Percentiles rank a stretch among this genome's conserved stretches.
These are phyloP conservation scores for Rhagium mordax DNA, from an alignment of 2,888 invertebrate genomes.

Conservation along the genomic window DNA sequence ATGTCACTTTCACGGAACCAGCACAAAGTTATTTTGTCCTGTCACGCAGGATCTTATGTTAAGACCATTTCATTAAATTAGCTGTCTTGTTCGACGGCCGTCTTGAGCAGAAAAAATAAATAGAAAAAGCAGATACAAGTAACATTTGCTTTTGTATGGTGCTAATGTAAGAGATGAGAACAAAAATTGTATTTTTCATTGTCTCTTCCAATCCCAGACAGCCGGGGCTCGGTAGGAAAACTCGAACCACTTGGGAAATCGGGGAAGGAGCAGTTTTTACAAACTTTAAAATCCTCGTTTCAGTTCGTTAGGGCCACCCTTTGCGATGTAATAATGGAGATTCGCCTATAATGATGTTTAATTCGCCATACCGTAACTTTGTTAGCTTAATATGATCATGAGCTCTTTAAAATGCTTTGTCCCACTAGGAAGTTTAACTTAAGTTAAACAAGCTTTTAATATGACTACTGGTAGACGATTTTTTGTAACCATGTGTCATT, in stretches of 20 bases:
- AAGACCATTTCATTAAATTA: conserved; percentile 27
- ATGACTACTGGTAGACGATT: neutral
- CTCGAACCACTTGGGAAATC: conserved; percentile 39
- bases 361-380: conserved; percentile 53
- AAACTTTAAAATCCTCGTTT: conserved; percentile 48
- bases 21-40: conserved; percentile 16
- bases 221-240: conserved; percentile 8
- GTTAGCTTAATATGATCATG: conserved; percentile 51
- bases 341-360: conserved; percentile 54
- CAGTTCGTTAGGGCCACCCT: conserved; percentile 47
- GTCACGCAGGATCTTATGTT: conserved; percentile 10
- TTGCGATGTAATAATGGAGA: conserved; percentile 47
- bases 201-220: conserved; percentile 39
- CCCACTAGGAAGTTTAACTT: neutral
- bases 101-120: neutral
- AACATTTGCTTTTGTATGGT: conserved; percentile 46
- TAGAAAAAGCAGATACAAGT: conserved; percentile 42
- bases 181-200: conserved; percentile 52
- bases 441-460: neutral
- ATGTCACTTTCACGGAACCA: neutral
- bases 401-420: conserved; percentile 42
- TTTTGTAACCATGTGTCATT: too few relatives aligned
- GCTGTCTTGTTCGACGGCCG: conserved; percentile 26
- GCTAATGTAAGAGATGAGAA: conserved; percentile 48
- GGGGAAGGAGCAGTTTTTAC: conserved; percentile 38